phyloP scores from a whole-genome alignment of 2,113 vertebrate species.

The Platysteira castanea region DNA sequence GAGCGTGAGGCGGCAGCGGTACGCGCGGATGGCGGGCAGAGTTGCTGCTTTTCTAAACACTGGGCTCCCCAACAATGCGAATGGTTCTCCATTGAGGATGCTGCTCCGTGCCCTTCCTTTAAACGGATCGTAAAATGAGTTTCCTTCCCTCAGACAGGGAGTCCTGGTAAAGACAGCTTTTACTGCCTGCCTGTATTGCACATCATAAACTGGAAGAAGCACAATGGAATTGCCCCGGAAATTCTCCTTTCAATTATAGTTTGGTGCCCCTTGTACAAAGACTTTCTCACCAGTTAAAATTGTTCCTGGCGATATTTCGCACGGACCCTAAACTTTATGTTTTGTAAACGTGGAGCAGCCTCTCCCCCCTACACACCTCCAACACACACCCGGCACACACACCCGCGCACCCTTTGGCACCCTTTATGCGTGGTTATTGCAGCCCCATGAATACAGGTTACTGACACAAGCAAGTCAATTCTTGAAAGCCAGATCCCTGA shows the following conservation, averaged over 20 bases:
- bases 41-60: conserved; percentile 1
- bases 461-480: neutral
- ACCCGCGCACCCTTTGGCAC: neutral
- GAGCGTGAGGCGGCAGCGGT: neutral
- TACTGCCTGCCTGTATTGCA: conserved; percentile 80
- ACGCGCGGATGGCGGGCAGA: neutral
- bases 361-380: neutral
- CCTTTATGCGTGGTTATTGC: neutral
- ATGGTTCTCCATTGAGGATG: conserved; percentile 52
- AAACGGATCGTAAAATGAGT: conserved; percentile 75
- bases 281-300: conserved; percentile 68
- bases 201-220: conserved; percentile 80
- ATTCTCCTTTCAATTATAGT: conserved; percentile 79
- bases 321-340: conserved; percentile 45
- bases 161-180: conserved; percentile 71
- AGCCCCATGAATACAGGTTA: neutral
- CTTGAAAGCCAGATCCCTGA: neutral
- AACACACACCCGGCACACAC: neutral
- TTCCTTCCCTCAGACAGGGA: conserved; percentile 64
- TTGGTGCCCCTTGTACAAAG: conserved; percentile 76
- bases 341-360: neutral
- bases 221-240: conserved; percentile 84
- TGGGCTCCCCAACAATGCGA: conserved; percentile 36
- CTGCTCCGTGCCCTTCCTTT: conserved; percentile 56
- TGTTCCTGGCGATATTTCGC: conserved; percentile 53